Evolutionary conservation across 1,140 invertebrate genomes (phyloP).

Genomic region (Goniozus legneri): DNA sequence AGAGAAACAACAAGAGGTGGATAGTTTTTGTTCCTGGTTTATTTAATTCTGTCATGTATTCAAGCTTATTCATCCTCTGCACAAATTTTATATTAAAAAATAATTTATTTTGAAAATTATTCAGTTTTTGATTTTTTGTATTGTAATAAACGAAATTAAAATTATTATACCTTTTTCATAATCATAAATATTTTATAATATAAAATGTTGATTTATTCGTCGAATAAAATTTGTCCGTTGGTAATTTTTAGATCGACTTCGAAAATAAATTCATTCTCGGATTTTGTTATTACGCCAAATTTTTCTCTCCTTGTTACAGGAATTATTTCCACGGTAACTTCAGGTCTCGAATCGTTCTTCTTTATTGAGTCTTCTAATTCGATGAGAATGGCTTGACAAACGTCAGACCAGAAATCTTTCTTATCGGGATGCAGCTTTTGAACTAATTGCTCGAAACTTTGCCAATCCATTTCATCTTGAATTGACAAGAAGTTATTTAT

Average conservation of each 20-base stretch:
- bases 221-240: no score
- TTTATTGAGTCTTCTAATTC: constrained; percentile 16
- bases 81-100: not conserved
- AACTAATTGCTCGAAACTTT: constrained; percentile 22
- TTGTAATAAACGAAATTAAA: not conserved
- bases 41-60: no score
- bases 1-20: no score
- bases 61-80: no score
- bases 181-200: no score
- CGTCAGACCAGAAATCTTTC: constrained; percentile 22
- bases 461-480: constrained; percentile 26
- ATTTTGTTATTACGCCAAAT: not conserved
- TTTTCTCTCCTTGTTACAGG: not conserved
- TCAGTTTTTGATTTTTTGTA: not conserved
- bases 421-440: constrained; percentile 20
- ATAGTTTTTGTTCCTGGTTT: no score
- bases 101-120: constrained; percentile 3
- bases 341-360: constrained; percentile 11
- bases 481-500: no score
- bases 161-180: no score
- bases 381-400: constrained; percentile 22
- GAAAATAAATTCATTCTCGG: constrained; percentile 24
- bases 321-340: constrained; percentile 33
- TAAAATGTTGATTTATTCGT: no score
- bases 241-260: constrained; percentile 31